Base-by-base conservation (phyloP, 2,888 invertebrate species). In the Galeopsomyia nigrocyanea region DNA sequence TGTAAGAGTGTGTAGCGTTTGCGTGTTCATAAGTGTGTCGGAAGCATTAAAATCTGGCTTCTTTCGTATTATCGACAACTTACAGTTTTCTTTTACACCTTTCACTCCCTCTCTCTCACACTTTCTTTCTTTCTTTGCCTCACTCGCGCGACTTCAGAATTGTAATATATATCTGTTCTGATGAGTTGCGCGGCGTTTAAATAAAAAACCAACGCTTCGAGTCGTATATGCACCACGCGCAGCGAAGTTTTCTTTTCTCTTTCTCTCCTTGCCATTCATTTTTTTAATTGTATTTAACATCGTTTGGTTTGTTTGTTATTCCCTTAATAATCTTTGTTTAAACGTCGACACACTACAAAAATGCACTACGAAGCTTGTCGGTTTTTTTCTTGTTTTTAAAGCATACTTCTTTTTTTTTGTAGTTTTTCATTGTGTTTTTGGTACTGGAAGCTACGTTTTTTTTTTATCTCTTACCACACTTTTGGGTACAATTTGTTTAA, bases 291-390 rank as follows among this genome's bases (percentile, higher is more conserved):
- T 39, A 39, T 39, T 39, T 39, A 39, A 39, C 39, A 39, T 3
- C 13, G 39, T 39, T 39, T 39, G 7, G 39, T 39, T 39, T 39
- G 7, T 7, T 39, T 39, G 39, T 39, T 51, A 58, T 51, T 51
- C 31, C 21, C 17, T 50, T 57, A 39, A 10, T 10, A 39, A 17
- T 67, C 19, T 57, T 21, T 31, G 62, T 53, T 63, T 73, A 60
- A 64, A 74, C 68, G 68, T 60, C 68, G 68, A 74, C 63, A 71
- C 56, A 63, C 71, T 71, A 71, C 65, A 71, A 71, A 68, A 74
- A 74, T 71, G 68, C 68, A 74, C 74, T 74, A 74, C 71, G 66
- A 71, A 74, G 74, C 68, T 68, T 74, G 68, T 68, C 61, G 58
- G 31, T 57, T 67, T 64, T 58, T 60, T 17, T 26, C 16, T 60